Evolutionary conservation across 2,113 vertebrate species (phyloP).

Genomic region (Lamprotornis superbus): DNA sequence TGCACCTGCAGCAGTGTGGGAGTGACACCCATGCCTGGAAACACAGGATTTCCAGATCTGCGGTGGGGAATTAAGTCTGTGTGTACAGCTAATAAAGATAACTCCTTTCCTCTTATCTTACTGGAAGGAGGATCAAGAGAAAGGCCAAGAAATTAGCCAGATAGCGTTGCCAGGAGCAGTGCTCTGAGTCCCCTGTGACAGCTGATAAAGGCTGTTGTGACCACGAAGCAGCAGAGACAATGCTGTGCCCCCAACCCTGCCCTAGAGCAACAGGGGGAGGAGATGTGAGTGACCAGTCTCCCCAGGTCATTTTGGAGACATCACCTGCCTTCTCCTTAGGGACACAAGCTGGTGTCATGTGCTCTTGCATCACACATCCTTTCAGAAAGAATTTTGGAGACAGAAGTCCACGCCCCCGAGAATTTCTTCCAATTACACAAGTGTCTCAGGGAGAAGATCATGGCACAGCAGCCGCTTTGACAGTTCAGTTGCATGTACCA

Average conservation of each 20-base stretch:
- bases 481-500: accelerated
- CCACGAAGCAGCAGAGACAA: not conserved
- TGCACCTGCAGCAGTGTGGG: not conserved
- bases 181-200: not conserved
- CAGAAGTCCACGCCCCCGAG: not conserved
- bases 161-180: conserved; percentile 16
- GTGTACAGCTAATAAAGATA: conserved; percentile 6
- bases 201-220: not conserved
- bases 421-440: not conserved
- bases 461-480: not conserved
- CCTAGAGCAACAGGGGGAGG: not conserved
- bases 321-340: not conserved
- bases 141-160: not conserved
- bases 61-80: not conserved
- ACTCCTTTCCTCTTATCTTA: conserved; percentile 25
- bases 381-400: not conserved
- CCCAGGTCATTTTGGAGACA: not conserved
- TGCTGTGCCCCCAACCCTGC: accelerated
- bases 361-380: accelerated
- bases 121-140: not conserved
- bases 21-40: not conserved
- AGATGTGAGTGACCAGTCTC: not conserved
- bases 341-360: not conserved
- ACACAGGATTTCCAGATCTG: conserved; percentile 20
- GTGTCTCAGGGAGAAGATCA: not conserved